phyloP scores from a whole-genome alignment of 2,888 invertebrate genomes.

The Hofmannophila pseudospretella region DNA sequence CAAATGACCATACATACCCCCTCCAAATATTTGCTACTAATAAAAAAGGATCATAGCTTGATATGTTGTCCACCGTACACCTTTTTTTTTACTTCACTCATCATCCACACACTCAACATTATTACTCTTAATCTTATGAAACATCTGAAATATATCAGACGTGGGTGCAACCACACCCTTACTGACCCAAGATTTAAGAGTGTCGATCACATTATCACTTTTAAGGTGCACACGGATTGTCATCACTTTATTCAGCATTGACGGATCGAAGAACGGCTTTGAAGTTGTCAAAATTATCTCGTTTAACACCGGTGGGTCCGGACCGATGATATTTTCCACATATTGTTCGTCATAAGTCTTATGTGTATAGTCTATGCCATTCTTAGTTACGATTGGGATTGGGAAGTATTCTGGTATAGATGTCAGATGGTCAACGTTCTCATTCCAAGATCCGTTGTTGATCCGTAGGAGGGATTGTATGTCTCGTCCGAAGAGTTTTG shows the following conservation, averaged over 20 bases:
- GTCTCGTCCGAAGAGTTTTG: constrained; percentile 44
- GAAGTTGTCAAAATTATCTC: constrained; percentile 36
- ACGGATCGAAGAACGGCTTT: constrained; percentile 36
- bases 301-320: constrained; percentile 47
- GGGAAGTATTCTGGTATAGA: constrained; percentile 39
- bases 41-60: no score
- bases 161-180: constrained; percentile 42
- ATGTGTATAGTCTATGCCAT: constrained; percentile 57
- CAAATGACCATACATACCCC: no score
- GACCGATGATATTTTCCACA: constrained; percentile 40
- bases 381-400: constrained; percentile 30
- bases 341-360: constrained; percentile 39
- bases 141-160: constrained; percentile 47
- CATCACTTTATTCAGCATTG: constrained; percentile 37
- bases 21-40: no score
- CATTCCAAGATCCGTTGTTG: constrained; percentile 28
- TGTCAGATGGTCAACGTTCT: constrained; percentile 34
- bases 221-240: constrained; percentile 38
- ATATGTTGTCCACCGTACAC: no score
- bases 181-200: constrained; percentile 38
- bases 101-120: constrained; percentile 21
- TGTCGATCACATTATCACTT: constrained; percentile 41
- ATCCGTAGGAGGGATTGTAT: constrained; percentile 47
- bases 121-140: constrained; percentile 47
- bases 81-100: no score